Base-by-base conservation (phyloP, 2,888 invertebrate species). In the Noctua fimbriata region DNA sequence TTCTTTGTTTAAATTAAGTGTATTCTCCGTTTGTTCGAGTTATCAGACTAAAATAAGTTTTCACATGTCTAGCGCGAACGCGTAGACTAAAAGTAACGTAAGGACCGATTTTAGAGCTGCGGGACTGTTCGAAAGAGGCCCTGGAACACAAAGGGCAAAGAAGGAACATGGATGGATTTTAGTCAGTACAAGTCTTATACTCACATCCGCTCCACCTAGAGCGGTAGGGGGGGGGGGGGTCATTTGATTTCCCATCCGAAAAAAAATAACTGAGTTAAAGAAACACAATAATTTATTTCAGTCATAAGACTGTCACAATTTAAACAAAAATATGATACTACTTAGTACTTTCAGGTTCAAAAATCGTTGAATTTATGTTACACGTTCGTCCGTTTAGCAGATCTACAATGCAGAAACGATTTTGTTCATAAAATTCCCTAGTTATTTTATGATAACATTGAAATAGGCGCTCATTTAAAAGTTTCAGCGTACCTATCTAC, bases 1-100 rank as follows among this genome's bases (percentile, higher is more conserved):
- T 81, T 55, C 32, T 41, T 72, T 28, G 55, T 28, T 55, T 63
- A 63, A 66, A 66, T 75, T 70, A 66, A 14, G n/a, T 60, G 0
- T 28, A 16, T 36, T 9, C 2, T 1, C 12, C 0, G 16, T 47
- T 44, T 9, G 3, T 69, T 21, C 21, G n/a, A 44, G 32, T 6
- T 63, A 24, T 65, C 5, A 7, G 44, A 76, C 7, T 67, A 21
- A 21, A n/a, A 18, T 12, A 12, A 21, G n/a, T 14, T n/a, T 10
- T 58, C 12, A n/a, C 55, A 58, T 1, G 55, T 12, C 55, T 58
- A 12, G 58, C 4, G n/a, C n/a, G 14, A 58, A 58, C 4, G 58
- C 58, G 1, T 14, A 14, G n/a, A 14, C 58, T 58, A 14, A n/a
- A 58, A 58, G 58, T 12, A n/a, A 58, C 12, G 14, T n/a, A n/a